Base-by-base conservation (phyloP, 2,113 vertebrate species). In the Zapus hudsonius region DNA sequence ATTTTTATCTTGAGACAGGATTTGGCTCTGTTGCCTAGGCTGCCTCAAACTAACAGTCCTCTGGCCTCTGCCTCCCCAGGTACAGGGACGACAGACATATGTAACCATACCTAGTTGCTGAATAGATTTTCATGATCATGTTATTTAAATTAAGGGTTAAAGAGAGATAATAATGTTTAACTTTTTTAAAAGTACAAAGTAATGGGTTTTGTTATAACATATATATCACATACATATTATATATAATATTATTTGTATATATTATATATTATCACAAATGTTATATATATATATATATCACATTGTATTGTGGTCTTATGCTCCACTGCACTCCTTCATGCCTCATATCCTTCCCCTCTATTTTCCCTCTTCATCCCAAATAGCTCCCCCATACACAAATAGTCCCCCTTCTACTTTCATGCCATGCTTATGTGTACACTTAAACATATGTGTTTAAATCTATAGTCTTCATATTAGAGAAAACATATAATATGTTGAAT, bases 101-200 rank as follows among this genome's bases (percentile, higher is more conserved):
- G 22, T 25, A 33, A 63, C 40, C 57, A 63, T 7, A 44, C 16
- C 31, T 55, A 87, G 42, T 13, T 74, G 40, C 55, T 87, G 57
- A 59, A 61, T 74, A 25, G n/a, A 3, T 42, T 27, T 42, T 74
- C 44, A 44, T 90, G 25, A 76, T 81, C 42, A 59, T 27, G 7
- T 74, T 84, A 7, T 84, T 91, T 83, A 69, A 25, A 31, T 84
- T 90, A 89, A 89, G 63, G 36, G 23, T 84, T 75, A 95, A 84
- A 86, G 44, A 55, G 2, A 12, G 52, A 52, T 10, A 15, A 52
- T 52, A 52, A 10, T 10, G 25, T 27, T 63, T 10, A 27, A 7
- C 25, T 29, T 66, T 66, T 66, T 69, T 84, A 33, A 13, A n/a
- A 55, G n/a, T 84, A 25, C 44, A 84, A 84, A 67, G n/a, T 66